These are phyloP conservation scores for Ploceus nigricollis DNA, from an alignment of 2,113 vertebrate genomes.

Conservation along the genomic window DNA sequence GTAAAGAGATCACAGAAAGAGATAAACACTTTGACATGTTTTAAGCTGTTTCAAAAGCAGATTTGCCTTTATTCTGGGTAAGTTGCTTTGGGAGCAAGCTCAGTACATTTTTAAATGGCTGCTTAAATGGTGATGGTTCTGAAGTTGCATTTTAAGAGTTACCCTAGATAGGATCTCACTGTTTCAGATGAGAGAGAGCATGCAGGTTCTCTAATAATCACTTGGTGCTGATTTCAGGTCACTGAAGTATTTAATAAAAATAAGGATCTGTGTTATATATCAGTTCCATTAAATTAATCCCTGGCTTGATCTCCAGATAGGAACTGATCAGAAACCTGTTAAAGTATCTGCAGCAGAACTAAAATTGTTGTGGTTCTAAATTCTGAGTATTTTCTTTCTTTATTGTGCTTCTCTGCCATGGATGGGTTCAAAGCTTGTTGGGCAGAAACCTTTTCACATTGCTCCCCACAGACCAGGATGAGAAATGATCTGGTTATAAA, in stretches of 20 bases:
- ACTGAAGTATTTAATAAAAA: background rate
- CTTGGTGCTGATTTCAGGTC: background rate
- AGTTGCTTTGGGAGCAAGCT: background rate
- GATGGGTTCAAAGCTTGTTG: background rate
- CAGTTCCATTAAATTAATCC: background rate
- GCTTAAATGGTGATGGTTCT: background rate
- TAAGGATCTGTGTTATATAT: background rate
- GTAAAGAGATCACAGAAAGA: slow-evolving; percentile 25
- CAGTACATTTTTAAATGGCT: background rate
- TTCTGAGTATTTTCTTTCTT: background rate
- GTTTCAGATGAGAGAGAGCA: background rate
- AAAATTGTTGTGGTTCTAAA: background rate
- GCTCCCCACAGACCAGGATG: background rate
- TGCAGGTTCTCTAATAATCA: background rate
- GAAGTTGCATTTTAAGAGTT: background rate
- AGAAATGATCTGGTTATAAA: background rate
- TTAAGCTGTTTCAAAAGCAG: slow-evolving; percentile 43
- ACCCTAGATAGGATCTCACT: background rate
- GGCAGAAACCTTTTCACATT: background rate
- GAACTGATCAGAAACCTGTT: background rate
- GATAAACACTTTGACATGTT: slow-evolving; percentile 17
- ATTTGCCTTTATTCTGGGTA: slow-evolving; percentile 47
- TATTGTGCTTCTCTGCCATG: background rate
- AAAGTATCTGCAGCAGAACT: background rate
- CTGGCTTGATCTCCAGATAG: background rate